These are phyloP conservation scores for Serilophus lunatus DNA, from an alignment of 2,113 vertebrate genomes.

Conservation along the genomic window DNA sequence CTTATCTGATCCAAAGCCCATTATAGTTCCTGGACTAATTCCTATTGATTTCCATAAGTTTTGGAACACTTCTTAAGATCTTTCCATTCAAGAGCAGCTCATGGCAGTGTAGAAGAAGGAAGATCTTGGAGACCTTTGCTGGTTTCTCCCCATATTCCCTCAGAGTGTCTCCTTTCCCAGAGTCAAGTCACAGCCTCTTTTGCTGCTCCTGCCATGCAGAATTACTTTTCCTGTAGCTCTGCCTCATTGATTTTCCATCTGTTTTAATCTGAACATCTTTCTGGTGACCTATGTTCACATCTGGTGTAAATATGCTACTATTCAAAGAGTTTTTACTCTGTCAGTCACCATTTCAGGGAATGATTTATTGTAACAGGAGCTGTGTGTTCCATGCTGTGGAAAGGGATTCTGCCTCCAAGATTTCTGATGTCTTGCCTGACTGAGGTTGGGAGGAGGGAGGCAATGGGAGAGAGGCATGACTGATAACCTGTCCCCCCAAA, in stretches of 20 bases:
- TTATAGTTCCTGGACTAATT: not conserved
- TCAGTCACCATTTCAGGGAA: not conserved
- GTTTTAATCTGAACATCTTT: slow-evolving; percentile 31
- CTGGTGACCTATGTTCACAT: slow-evolving; percentile 41
- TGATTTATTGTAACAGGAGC: not conserved
- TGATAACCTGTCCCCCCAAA: not conserved
- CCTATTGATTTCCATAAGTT: not conserved
- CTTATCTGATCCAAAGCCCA: not conserved
- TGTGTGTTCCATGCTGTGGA: not conserved
- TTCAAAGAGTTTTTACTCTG: slow-evolving; percentile 18
- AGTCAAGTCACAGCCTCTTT: not conserved
- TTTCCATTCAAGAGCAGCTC: not conserved
- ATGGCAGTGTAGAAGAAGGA: not conserved
- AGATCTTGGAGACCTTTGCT: not conserved
- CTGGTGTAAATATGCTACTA: slow-evolving; percentile 43
- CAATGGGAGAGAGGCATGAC: not conserved
- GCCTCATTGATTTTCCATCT: slow-evolving; percentile 61
- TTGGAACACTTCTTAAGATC: not conserved
- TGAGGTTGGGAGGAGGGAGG: not conserved
- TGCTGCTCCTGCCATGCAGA: not conserved
- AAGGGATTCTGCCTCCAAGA: not conserved
- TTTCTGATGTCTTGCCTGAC: not conserved
- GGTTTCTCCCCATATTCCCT: not conserved
- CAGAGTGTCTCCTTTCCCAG: not conserved
- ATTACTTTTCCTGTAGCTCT: not conserved